These are phyloP conservation scores for Leptobrachium leishanense DNA, from an alignment of 2,113 vertebrate species.

Conservation along the genomic window DNA sequence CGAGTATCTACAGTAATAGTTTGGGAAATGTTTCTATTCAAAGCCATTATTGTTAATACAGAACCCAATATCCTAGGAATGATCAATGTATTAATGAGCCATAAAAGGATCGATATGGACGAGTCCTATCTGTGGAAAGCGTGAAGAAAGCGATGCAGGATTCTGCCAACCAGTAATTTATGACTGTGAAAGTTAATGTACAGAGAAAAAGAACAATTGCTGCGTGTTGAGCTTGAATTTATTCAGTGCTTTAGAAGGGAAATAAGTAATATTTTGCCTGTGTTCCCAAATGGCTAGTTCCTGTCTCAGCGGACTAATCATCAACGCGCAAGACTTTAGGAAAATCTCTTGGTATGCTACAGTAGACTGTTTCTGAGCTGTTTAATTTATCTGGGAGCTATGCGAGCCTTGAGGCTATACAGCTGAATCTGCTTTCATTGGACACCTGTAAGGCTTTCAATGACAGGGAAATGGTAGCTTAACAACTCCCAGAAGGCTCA, in stretches of 20 bases:
- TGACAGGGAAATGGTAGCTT: conserved; percentile 21
- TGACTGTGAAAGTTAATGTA: background rate
- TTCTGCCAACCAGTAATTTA: background rate
- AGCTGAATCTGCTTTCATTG: conserved; percentile 36
- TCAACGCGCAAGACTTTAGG: conserved; percentile 27
- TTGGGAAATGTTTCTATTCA: too few species aligned
- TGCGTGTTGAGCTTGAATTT: conserved; percentile 7
- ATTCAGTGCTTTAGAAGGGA: background rate
- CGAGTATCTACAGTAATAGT: too few species aligned
- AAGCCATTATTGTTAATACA: too few species aligned
- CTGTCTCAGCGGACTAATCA: conserved; percentile 41
- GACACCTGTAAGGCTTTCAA: conserved; percentile 25
- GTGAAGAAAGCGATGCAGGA: too few species aligned
- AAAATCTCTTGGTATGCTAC: conserved; percentile 28
- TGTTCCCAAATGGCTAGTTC: conserved; percentile 30
- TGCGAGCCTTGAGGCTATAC: conserved; percentile 18
- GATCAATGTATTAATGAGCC: too few species aligned
- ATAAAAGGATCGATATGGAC: too few species aligned
- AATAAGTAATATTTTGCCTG: conserved; percentile 11
- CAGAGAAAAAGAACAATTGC: background rate
- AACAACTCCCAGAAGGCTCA: conserved; percentile 24
- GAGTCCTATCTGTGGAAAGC: too few species aligned
- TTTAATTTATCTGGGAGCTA: conserved; percentile 35
- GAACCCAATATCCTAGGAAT: too few species aligned
- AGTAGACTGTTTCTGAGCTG: conserved; percentile 14